These are phyloP conservation scores for Gari tellinella DNA, from an alignment of 2,888 invertebrate species.

Conservation along the genomic window DNA sequence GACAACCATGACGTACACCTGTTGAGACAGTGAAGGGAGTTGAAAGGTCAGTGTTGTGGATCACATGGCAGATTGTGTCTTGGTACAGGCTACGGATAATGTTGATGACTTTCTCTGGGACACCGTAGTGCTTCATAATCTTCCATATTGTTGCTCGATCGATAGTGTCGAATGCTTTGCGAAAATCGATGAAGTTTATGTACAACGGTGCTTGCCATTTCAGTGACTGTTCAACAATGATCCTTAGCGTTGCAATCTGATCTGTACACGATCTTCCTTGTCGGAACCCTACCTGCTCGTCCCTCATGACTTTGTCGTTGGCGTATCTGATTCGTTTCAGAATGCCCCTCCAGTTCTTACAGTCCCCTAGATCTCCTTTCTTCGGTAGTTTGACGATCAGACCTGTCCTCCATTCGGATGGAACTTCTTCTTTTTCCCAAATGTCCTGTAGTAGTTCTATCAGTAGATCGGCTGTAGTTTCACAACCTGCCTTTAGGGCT, in stretches of 20 bases:
- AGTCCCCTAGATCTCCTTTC: slow-evolving; percentile 6
- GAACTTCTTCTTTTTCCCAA: background rate
- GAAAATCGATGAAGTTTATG: no score
- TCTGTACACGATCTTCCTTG: background rate
- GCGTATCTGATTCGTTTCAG: no score
- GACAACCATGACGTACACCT: slow-evolving; percentile 10
- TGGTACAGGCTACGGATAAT: no score
- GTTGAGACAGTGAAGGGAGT: slow-evolving; percentile 3
- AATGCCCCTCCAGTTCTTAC: background rate
- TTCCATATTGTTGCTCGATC: no score
- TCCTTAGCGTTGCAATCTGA: background rate
- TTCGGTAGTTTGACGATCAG: slow-evolving; percentile 21
- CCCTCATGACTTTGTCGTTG: no score
- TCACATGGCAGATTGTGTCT: no score
- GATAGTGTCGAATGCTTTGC: no score
- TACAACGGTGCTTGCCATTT: slow-evolving; percentile 1
- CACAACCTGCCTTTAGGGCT: background rate
- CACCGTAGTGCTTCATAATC: no score
- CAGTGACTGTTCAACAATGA: slow-evolving; percentile 6
- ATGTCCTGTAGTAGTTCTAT: background rate
- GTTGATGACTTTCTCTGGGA: no score
- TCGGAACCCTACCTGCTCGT: no score
- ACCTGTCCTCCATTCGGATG: slow-evolving; percentile 1
- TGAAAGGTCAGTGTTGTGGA: no score
- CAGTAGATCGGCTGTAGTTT: background rate